Conservation (phyloP, 2,113 vertebrate genomes). For the Ailurus styani region DNA sequence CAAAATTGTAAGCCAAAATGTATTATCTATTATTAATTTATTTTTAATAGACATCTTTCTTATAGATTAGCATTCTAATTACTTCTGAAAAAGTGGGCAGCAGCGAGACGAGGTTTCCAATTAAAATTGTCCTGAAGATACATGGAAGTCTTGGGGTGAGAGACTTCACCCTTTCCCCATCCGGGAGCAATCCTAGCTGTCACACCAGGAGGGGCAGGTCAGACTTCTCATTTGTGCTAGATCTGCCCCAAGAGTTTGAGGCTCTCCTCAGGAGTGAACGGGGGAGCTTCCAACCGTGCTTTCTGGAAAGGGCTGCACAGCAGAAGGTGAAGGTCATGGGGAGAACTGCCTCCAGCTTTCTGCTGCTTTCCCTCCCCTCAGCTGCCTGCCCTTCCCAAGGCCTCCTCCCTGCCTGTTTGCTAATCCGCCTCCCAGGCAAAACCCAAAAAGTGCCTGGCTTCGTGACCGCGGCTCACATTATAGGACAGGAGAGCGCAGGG, state of each 20-base stretch:
- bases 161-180: not conserved
- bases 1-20: conserved; percentile 61
- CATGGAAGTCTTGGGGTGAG: conserved; percentile 21
- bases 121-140: conserved; percentile 59
- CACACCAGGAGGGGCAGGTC: not conserved
- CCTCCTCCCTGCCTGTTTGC: fast-evolving
- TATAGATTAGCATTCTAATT: conserved; percentile 67
- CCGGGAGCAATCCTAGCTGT: not conserved
- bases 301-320: not conserved
- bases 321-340: not conserved
- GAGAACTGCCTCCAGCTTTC: no score
- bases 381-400: not conserved
- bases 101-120: conserved; percentile 15
- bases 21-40: conserved; percentile 67
- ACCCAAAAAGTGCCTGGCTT: not conserved
- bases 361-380: not conserved
- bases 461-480: not conserved
- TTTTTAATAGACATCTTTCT: conserved; percentile 67
- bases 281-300: fast-evolving
- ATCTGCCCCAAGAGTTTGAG: not conserved
- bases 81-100: conserved; percentile 58
- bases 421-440: not conserved
- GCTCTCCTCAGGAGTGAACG: not conserved
- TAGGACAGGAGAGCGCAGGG: not conserved
- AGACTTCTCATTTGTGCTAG: not conserved